phyloP scores from a whole-genome alignment of 2,888 invertebrate genomes.

The Sussaba pulchella region DNA sequence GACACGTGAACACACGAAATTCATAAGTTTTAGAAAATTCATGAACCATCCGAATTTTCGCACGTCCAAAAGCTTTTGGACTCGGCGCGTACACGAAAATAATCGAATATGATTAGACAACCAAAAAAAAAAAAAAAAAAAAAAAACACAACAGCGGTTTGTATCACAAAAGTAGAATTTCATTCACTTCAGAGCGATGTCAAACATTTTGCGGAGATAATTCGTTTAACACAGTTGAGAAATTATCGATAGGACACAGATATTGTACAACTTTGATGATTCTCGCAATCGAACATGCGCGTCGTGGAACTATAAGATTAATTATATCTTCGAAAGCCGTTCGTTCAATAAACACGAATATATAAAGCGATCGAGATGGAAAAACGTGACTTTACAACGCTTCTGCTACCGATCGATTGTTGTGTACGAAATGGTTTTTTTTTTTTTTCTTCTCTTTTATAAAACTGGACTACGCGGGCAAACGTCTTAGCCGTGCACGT shows the following conservation, averaged over 20 bases:
- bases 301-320: constrained; percentile 68
- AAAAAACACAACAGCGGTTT: no score
- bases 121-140: neutral
- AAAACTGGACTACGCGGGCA: constrained; percentile 46
- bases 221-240: constrained; percentile 19
- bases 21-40: constrained; percentile 21
- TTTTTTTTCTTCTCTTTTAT: constrained; percentile 21
- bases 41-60: no score
- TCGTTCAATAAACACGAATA: constrained; percentile 30
- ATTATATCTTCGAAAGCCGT: neutral
- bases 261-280: constrained; percentile 34
- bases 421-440: neutral
- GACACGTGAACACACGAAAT: constrained; percentile 41
- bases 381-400: constrained; percentile 27
- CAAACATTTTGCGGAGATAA: constrained; percentile 4
- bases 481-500: constrained; percentile 33
- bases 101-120: neutral
- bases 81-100: constrained; percentile 23
- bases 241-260: constrained; percentile 33
- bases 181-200: constrained; percentile 59
- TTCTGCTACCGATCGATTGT: constrained; percentile 21
- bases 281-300: constrained; percentile 45
- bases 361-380: constrained; percentile 37
- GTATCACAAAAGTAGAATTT: constrained; percentile 58
- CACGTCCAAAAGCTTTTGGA: neutral